Evolutionary conservation across 2,888 invertebrate genomes (phyloP).

Genomic region (Rhyacophila evoluta): DNA sequence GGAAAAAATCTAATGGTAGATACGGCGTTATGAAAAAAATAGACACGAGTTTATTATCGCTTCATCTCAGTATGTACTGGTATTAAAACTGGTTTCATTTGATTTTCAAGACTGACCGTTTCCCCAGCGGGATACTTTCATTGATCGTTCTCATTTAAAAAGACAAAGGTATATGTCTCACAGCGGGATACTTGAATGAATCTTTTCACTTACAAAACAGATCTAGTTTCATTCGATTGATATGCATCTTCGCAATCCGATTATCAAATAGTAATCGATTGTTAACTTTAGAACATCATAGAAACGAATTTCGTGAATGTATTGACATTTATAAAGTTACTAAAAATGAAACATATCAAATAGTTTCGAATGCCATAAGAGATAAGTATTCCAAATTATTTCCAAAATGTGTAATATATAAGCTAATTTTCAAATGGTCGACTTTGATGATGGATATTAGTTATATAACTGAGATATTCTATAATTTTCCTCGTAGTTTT

Average conservation of each 20-base stretch:
- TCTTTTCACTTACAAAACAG: not conserved
- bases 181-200: not conserved
- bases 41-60: not conserved
- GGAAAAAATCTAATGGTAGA: no score
- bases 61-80: not conserved
- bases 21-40: no score
- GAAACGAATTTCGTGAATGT: no score
- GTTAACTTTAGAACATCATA: not conserved
- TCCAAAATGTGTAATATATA: no score
- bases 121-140: constrained; percentile 13
- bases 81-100: constrained; percentile 11
- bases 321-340: no score
- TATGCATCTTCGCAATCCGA: not conserved
- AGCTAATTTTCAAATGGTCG: no score
- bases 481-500: no score
- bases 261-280: not conserved
- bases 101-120: constrained; percentile 7
- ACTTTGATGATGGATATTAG: no score
- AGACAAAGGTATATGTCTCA: constrained; percentile 18
- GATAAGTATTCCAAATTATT: no score
- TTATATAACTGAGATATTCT: no score
- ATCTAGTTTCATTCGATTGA: not conserved
- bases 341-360: no score
- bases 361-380: no score
- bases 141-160: constrained; percentile 24